Evolutionary conservation across 1,140 invertebrate species (phyloP).

Genomic region (Latrodectus geometricus): DNA sequence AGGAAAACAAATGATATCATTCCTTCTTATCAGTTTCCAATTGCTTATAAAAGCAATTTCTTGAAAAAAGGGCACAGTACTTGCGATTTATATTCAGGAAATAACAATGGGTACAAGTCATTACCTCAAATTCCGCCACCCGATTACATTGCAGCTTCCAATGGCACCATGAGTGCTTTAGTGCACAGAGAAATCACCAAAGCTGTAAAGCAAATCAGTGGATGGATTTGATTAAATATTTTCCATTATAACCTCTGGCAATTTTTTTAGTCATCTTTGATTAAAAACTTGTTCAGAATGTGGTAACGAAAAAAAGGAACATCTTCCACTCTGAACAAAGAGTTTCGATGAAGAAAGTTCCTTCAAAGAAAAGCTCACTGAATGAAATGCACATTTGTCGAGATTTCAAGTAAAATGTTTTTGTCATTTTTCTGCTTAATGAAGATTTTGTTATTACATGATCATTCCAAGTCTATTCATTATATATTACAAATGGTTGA

Average conservation of each 20-base stretch:
- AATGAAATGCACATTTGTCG: no score
- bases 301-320: not conserved
- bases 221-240: constrained; percentile 56
- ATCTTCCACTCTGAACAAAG: not conserved
- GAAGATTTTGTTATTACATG: no score
- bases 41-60: constrained; percentile 63
- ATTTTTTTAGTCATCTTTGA: not conserved
- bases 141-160: constrained; percentile 40
- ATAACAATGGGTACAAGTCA: constrained; percentile 2
- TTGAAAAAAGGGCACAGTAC: constrained; percentile 62
- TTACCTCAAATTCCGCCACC: constrained; percentile 50
- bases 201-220: constrained; percentile 63
- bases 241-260: not conserved
- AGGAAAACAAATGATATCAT: constrained; percentile 3
- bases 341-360: not conserved
- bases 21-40: constrained; percentile 62
- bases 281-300: not conserved
- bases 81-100: constrained; percentile 62
- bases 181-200: constrained; percentile 63
- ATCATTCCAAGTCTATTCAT: no score
- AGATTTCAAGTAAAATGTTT: no score
- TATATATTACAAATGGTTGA: no score
- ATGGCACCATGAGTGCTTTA: constrained; percentile 59
- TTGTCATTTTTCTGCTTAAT: no score
- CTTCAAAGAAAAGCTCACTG: not conserved